Evolutionary conservation across 2,888 invertebrate species (phyloP).

Genomic region (Gastrophysa polygoni): DNA sequence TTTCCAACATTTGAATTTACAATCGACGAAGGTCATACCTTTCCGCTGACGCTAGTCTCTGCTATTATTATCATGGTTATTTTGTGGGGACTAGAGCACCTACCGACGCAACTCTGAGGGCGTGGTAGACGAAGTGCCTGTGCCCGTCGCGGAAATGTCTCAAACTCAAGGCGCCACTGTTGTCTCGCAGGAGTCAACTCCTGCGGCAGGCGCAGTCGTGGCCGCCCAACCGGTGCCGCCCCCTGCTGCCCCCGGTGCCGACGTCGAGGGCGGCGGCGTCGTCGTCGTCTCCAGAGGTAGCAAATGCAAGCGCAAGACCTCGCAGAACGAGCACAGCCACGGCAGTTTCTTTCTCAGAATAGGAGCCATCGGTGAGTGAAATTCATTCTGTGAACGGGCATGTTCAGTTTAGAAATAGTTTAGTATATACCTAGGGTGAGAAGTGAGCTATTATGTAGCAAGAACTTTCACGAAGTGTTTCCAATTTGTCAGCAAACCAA

Average conservation of each 20-base stretch:
- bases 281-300: conserved; percentile 58
- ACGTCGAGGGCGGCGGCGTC: conserved; percentile 71
- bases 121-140: conserved; percentile 59
- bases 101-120: conserved; percentile 60
- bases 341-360: conserved; percentile 93
- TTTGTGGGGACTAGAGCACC: conserved; percentile 56
- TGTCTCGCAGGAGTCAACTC: conserved; percentile 49
- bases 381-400: no score
- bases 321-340: conserved; percentile 89
- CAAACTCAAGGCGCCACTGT: conserved; percentile 52
- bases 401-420: no score
- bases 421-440: no score
- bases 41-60: no score
- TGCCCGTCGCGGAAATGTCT: conserved; percentile 57
- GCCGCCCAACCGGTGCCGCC: conserved; percentile 66
- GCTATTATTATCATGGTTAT: conserved; percentile 36
- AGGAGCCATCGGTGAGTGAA: conserved; percentile 85
- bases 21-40: no score
- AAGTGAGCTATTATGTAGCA: no score
- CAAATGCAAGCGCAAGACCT: conserved; percentile 81
- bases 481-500: no score
- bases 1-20: no score
- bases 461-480: no score
- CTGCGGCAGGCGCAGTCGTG: conserved; percentile 67
- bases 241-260: conserved; percentile 60